A percentile compares a stretch with the other conserved stretches of the same genome.
Evolutionary conservation across 2,888 invertebrate species (phyloP).

Genomic region (Agrochola lychnidis): DNA sequence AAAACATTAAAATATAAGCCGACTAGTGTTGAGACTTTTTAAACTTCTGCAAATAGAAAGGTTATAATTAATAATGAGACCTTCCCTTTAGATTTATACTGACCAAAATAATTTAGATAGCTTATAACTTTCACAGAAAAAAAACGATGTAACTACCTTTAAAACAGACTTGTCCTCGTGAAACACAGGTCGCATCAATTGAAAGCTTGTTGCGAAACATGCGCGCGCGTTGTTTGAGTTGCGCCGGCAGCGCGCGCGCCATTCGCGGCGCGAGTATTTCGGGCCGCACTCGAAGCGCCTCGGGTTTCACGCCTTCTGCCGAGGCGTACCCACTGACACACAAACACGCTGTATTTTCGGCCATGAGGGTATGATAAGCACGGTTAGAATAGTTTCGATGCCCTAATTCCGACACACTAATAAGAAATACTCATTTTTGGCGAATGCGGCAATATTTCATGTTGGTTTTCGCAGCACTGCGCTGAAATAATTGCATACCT

Average conservation of each 20-base stretch:
- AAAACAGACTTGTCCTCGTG: neutral
- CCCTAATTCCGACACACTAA: slow-evolving; percentile 39
- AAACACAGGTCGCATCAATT: slow-evolving; percentile 54
- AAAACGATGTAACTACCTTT: neutral
- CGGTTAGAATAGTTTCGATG: slow-evolving; percentile 29
- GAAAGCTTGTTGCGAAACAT: slow-evolving; percentile 77
- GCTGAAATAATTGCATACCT: slow-evolving; percentile 2
- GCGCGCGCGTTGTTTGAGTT: slow-evolving; percentile 66
- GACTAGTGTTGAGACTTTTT: no score
- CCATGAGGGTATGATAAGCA: slow-evolving; percentile 45
- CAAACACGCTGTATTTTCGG: slow-evolving; percentile 57
- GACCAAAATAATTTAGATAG: no score
- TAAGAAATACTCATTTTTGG: slow-evolving; percentile 25
- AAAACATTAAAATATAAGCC: neutral
- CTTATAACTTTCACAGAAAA: neutral
- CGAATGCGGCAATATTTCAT: slow-evolving; percentile 24
- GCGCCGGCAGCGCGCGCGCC: slow-evolving; percentile 60
- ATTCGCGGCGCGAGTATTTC: slow-evolving; percentile 76
- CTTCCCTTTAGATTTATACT: neutral
- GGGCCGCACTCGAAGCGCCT: slow-evolving; percentile 71
- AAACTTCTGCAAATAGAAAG: neutral
- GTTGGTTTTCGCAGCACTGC: neutral
- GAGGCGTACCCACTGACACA: slow-evolving; percentile 65
- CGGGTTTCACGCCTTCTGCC: slow-evolving; percentile 70
- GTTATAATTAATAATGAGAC: neutral